Evolutionary conservation across 2,113 vertebrate genomes (phyloP).

Genomic region (Odocoileus virginianus): DNA sequence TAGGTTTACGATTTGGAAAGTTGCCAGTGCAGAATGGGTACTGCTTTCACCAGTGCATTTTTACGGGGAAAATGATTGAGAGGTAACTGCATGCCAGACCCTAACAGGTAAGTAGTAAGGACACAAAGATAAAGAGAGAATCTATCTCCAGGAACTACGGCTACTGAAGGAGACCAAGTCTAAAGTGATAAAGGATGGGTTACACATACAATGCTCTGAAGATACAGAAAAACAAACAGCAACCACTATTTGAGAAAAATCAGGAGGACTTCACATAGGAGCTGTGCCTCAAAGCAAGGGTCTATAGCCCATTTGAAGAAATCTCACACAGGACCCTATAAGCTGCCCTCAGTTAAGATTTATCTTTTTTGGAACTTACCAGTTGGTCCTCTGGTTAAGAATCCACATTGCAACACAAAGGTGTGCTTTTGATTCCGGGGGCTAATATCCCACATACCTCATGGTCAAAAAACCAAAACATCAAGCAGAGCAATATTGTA

Average conservation of each 20-base stretch:
- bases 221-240: neutral
- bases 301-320: neutral
- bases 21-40: neutral
- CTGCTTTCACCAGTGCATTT: neutral
- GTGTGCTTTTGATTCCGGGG: fast-evolving
- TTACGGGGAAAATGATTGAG: neutral
- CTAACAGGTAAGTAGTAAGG: neutral
- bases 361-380: neutral
- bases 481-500: neutral
- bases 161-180: neutral
- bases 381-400: neutral
- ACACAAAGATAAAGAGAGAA: neutral
- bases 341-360: neutral
- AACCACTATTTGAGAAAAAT: neutral
- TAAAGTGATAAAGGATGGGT: neutral
- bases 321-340: neutral
- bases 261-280: neutral
- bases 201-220: neutral
- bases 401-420: neutral
- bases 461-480: neutral
- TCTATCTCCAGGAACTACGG: neutral
- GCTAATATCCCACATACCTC: neutral
- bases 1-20: neutral
- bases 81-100: neutral
- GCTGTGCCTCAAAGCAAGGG: neutral